Conservation (phyloP, 2,888 invertebrate species). For the Galeruca laticollis region DNA sequence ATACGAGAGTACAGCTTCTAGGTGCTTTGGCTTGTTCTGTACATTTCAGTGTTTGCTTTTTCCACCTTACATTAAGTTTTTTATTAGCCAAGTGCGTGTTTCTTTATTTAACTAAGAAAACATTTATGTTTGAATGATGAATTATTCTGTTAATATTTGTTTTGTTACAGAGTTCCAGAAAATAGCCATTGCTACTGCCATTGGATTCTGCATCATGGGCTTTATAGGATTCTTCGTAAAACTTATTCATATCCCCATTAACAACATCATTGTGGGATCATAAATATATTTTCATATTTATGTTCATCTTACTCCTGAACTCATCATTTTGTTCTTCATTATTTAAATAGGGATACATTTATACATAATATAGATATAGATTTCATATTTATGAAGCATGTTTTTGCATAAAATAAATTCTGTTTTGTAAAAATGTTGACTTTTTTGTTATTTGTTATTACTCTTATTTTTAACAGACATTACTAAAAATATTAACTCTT, state of each 20-base stretch:
- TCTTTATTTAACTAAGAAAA: no score
- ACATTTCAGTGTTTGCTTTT: no score
- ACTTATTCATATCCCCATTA: conserved; percentile 99
- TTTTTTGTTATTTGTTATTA: conserved; percentile 12
- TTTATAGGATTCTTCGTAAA: conserved; percentile 99
- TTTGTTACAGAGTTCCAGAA: conserved; percentile 94
- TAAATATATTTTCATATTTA: conserved; percentile 61
- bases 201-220: conserved; percentile 99
- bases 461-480: conserved; percentile 3
- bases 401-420: conserved; percentile 36
- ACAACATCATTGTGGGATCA: conserved; percentile 94
- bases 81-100: no score
- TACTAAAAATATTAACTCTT: neutral
- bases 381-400: conserved; percentile 35
- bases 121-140: no score
- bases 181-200: conserved; percentile 98
- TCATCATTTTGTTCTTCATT: conserved; percentile 26
- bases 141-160: conserved; percentile 35
- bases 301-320: conserved; percentile 30
- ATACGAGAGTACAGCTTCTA: no score
- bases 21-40: no score
- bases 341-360: conserved; percentile 23
- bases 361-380: conserved; percentile 44
- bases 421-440: conserved; percentile 26
- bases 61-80: no score